Percentiles rank a stretch among this genome's conserved stretches.
phyloP scores from a whole-genome alignment of 2,888 invertebrate genomes.

The Lasius platythorax region DNA sequence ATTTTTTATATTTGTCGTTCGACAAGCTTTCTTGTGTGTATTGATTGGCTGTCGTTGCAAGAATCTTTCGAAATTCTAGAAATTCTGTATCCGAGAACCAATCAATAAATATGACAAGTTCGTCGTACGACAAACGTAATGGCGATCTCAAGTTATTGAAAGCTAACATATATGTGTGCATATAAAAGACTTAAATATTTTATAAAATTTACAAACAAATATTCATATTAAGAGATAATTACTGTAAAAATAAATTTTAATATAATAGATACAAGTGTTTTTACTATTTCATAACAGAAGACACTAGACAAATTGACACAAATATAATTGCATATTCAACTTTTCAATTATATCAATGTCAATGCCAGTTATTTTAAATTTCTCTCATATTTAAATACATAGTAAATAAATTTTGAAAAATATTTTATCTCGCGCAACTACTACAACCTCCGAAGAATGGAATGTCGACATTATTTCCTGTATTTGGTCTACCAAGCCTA shows the following conservation, averaged over 20 bases:
- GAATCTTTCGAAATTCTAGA: neutral
- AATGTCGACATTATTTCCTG: conserved; percentile 66
- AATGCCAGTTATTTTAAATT: neutral
- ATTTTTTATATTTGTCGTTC: neutral
- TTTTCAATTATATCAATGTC: neutral
- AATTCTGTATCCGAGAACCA: neutral
- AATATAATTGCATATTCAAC: neutral
- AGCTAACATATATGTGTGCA: neutral
- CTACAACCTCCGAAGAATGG: conserved; percentile 79
- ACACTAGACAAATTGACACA: neutral
- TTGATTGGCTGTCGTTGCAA: neutral
- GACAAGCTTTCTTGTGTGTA: neutral
- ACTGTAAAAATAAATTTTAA: neutral
- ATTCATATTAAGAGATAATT: neutral
- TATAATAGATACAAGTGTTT: neutral
- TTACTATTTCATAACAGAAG: neutral
- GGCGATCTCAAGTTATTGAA: neutral
- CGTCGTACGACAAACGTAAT: neutral
- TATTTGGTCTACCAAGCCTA: conserved; percentile 76
- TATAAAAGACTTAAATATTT: neutral
- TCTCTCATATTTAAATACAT: conserved; percentile 12
- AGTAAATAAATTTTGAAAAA: neutral
- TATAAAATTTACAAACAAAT: neutral
- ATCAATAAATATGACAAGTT: neutral
- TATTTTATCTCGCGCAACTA: conserved; percentile 73